These are phyloP conservation scores for Manis javanica DNA, from an alignment of 2,797 vertebrate species.

Conservation along the genomic window DNA sequence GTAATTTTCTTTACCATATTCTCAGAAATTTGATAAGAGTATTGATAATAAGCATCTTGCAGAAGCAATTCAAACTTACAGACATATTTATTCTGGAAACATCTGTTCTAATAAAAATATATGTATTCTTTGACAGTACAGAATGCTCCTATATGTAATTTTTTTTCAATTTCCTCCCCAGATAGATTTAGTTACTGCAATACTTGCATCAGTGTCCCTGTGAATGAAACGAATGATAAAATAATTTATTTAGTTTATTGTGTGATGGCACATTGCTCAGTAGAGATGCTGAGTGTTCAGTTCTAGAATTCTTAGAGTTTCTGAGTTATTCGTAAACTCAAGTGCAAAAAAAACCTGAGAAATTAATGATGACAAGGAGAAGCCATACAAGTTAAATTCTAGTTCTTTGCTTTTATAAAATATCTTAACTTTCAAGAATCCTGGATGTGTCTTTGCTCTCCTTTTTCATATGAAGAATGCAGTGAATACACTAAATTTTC, in stretches of 20 bases:
- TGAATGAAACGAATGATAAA: not conserved
- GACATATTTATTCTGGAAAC: not conserved
- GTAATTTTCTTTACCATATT: not conserved
- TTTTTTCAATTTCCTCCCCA: not conserved
- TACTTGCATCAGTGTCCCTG: not conserved
- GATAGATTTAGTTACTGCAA: not conserved
- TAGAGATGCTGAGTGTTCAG: not conserved
- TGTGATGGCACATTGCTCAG: not conserved
- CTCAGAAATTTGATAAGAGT: not conserved
- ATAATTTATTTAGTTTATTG: not conserved
- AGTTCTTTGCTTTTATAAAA: not conserved
- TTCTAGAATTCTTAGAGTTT: not conserved
- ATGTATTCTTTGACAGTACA: not conserved
- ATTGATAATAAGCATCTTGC: not conserved
- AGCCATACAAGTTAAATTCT: not conserved
- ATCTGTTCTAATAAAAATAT: not conserved
- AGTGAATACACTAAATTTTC: not conserved
- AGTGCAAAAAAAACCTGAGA: not conserved
- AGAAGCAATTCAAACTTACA: not conserved
- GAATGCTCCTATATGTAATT: not conserved
- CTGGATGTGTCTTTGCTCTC: not conserved
- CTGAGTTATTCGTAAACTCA: not conserved
- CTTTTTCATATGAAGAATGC: not conserved
- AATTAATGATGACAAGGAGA: not conserved
- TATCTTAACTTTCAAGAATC: not conserved